A percentile compares a stretch with the other conserved stretches of the same genome.
phyloP scores from a whole-genome alignment of 2,113 vertebrate species.

The Sinocyclocheilus anshuiensis region DNA sequence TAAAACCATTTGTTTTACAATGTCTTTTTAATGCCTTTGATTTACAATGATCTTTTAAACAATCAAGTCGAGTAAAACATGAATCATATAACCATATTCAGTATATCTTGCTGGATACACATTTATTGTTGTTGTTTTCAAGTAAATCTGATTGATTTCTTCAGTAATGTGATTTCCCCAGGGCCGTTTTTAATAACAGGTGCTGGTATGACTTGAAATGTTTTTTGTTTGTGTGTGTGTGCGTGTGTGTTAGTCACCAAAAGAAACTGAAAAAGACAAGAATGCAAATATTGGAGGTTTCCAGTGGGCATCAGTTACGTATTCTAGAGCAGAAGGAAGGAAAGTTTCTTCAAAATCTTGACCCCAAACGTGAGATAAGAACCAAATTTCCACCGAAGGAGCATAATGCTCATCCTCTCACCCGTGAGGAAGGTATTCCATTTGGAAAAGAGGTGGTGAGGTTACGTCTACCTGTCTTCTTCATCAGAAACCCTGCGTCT shows the following conservation, averaged over 20 bases:
- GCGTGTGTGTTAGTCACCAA: slow-evolving; percentile 48
- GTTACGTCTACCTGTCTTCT: slow-evolving; percentile 59
- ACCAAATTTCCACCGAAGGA: slow-evolving; percentile 70
- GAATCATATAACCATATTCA: background rate
- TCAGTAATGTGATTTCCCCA: slow-evolving; percentile 34
- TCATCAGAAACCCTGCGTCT: slow-evolving; percentile 63
- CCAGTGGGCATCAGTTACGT: slow-evolving; percentile 62
- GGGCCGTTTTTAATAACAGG: slow-evolving; percentile 42
- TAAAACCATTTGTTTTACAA: background rate
- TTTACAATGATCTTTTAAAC: background rate
- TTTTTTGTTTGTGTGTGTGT: slow-evolving; percentile 24
- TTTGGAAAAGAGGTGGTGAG: slow-evolving; percentile 69
- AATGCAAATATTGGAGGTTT: slow-evolving; percentile 68
- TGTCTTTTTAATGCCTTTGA: background rate
- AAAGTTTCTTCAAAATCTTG: slow-evolving; percentile 68
- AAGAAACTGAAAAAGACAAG: slow-evolving; percentile 55
- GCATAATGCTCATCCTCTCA: slow-evolving; percentile 58
- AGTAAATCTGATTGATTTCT: slow-evolving; percentile 12
- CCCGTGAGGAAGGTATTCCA: slow-evolving; percentile 71
- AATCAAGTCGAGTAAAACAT: background rate
- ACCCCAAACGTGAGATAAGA: slow-evolving; percentile 64
- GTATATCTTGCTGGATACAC: background rate
- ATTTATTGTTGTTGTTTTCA: slow-evolving; percentile 48
- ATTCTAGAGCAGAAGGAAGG: slow-evolving; percentile 37
- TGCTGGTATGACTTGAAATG: slow-evolving; percentile 46